Evolutionary conservation across 1,140 invertebrate genomes (phyloP).

Genomic region (Dreissena polymorpha): DNA sequence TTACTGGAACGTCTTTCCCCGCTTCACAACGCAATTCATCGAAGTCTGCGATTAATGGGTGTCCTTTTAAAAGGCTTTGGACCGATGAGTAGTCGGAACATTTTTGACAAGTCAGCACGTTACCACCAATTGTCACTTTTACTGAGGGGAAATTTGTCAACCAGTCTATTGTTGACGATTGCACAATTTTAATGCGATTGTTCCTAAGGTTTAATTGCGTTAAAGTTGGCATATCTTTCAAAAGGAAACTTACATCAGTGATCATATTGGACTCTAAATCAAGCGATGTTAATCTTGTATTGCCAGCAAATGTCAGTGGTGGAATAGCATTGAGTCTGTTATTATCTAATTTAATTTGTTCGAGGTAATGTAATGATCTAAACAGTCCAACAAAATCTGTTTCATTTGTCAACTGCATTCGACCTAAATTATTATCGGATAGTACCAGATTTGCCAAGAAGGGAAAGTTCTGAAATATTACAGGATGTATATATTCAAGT

Average conservation of each 20-base stretch:
- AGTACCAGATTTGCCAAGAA: background rate
- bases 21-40: too few species aligned
- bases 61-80: too few species aligned
- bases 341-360: background rate
- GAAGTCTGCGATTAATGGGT: too few species aligned
- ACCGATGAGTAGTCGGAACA: too few species aligned
- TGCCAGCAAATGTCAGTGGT: background rate
- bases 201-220: too few species aligned
- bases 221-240: background rate
- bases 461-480: background rate
- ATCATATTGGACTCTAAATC: background rate
- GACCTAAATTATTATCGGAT: background rate
- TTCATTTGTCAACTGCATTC: background rate
- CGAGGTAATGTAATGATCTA: background rate
- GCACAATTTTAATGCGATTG: too few species aligned
- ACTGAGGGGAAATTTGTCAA: too few species aligned
- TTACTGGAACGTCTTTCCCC: too few species aligned
- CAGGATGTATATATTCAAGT: slow-evolving; percentile 20
- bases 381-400: background rate
- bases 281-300: background rate
- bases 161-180: too few species aligned
- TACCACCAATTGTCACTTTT: too few species aligned
- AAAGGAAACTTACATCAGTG: background rate
- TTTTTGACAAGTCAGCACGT: too few species aligned
- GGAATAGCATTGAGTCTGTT: background rate